Percentiles rank a stretch among this genome's conserved stretches.
Evolutionary conservation across 1,140 invertebrate genomes (phyloP).

Genomic region (Pseudachorutes palmiensis): DNA sequence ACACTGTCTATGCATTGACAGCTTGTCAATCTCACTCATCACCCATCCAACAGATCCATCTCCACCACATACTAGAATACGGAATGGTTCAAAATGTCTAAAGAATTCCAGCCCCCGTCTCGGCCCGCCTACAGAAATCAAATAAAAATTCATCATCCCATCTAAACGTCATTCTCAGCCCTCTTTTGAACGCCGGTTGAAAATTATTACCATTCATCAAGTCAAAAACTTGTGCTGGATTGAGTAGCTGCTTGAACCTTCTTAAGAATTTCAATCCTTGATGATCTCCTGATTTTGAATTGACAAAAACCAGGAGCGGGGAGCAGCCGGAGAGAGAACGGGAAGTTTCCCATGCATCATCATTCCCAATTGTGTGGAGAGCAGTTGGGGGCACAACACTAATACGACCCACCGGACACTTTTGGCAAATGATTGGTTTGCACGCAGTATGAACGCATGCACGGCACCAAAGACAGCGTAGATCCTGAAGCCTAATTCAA

Average conservation of each 20-base stretch:
- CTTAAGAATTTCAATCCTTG: slow-evolving; percentile 92
- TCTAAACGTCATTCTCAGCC: not conserved
- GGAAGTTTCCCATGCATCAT: slow-evolving; percentile 82
- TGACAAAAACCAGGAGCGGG: slow-evolving; percentile 90
- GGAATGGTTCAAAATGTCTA: slow-evolving; percentile 81
- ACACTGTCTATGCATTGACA: slow-evolving; percentile 85
- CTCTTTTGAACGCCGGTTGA: not conserved
- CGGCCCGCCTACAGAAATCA: slow-evolving; percentile 57
- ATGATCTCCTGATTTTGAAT: slow-evolving; percentile 95
- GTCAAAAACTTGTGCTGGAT: slow-evolving; percentile 96
- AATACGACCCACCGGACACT: slow-evolving; percentile 76
- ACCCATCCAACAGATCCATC: slow-evolving; percentile 93
- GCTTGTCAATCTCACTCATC: slow-evolving; percentile 79
- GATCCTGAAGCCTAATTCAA: slow-evolving; percentile 76
- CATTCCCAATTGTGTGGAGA: slow-evolving; percentile 77
- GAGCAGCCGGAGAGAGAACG: slow-evolving; percentile 57
- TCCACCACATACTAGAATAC: slow-evolving; percentile 84
- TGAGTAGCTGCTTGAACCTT: slow-evolving; percentile 89
- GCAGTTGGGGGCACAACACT: slow-evolving; percentile 88
- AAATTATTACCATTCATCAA: slow-evolving; percentile 67
- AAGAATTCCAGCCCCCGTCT: slow-evolving; percentile 79
- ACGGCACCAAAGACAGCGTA: slow-evolving; percentile 91
- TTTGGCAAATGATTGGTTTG: slow-evolving; percentile 58
- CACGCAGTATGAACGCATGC: slow-evolving; percentile 84
- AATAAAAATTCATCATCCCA: not conserved